Conservation (phyloP, 2,797 vertebrate genomes). For the Macropus fuliginosus region DNA sequence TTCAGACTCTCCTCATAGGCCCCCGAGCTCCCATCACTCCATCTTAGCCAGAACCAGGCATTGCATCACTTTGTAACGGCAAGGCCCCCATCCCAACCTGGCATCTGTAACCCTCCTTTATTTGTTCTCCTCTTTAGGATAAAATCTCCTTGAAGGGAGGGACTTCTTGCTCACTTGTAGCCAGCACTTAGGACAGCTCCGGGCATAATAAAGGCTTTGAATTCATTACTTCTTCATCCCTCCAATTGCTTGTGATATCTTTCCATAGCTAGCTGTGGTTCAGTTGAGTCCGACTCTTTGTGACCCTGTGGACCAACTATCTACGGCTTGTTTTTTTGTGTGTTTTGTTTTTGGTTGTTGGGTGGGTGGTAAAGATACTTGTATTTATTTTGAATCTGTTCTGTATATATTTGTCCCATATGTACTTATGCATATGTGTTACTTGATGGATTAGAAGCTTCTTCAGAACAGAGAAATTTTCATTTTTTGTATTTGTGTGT, state of each 20-base stretch:
- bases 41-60: neutral
- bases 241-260: neutral
- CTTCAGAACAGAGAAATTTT: neutral
- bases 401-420: neutral
- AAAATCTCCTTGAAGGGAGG: neutral
- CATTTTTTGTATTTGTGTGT: neutral
- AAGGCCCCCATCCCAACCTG: neutral
- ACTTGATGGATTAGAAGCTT: neutral
- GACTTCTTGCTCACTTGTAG: neutral
- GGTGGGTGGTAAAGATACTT: neutral
- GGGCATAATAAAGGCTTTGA: neutral
- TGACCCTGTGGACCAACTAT: neutral
- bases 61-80: neutral
- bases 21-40: neutral
- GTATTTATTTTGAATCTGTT: neutral
- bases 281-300: neutral
- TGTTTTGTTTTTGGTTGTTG: no score
- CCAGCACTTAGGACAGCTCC: neutral
- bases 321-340: no score
- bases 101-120: neutral
- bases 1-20: neutral
- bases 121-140: neutral
- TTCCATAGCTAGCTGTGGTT: neutral
- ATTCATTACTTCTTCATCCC: neutral
- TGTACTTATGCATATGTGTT: neutral